Evolutionary conservation across 2,888 invertebrate genomes (phyloP), one percentile per base, ranked within the genome.

Genomic region (Corbicula japonica): DNA sequence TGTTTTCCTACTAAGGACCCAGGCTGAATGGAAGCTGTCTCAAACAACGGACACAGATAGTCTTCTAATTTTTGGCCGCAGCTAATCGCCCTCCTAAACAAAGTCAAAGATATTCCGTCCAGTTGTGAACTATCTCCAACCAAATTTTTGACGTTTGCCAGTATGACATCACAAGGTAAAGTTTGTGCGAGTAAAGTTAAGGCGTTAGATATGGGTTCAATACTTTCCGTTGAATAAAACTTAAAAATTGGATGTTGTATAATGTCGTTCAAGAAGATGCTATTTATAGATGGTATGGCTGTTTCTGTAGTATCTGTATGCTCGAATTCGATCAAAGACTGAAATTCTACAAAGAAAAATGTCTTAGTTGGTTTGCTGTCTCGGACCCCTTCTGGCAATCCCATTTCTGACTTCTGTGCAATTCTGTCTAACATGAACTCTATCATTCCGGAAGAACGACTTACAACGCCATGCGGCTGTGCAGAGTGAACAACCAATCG

Each of bases 371-470:
- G 74, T 72, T 89, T 86, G 70, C 87, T 91, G 80, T 93, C 93
- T 32, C 77, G 62, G 0, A 92, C 86, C 0, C 90, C 90, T 68
- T 91, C 91, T 4, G 90, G 90, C 41, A 93, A 76, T 1, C 93
- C 92, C 62, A 87, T 85, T 80, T 92, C 92, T 68, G 92, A 90
- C 61, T 88, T 87, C 2, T 75, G 56, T 28, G 89, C 82, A 28
- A 89, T 84, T n/a, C 93, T 73, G 69, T 93, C 93, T 21, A 93
- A 76, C 92, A 93, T 92, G 6, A 92, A 83, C 76, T 93, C 93
- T 41, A 93, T 58, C 62, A 80, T 78, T 1, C 92, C 92, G 10
- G 78, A 63, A n/a, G 86, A 74, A n/a, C 89, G 82, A 61, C 88
- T 86, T 26, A 90, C 87, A 15, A 90, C 91, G 0, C 92, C 93